Evolutionary conservation across 2,888 invertebrate genomes (phyloP).

Genomic region (Reticulitermes lucifugus): DNA sequence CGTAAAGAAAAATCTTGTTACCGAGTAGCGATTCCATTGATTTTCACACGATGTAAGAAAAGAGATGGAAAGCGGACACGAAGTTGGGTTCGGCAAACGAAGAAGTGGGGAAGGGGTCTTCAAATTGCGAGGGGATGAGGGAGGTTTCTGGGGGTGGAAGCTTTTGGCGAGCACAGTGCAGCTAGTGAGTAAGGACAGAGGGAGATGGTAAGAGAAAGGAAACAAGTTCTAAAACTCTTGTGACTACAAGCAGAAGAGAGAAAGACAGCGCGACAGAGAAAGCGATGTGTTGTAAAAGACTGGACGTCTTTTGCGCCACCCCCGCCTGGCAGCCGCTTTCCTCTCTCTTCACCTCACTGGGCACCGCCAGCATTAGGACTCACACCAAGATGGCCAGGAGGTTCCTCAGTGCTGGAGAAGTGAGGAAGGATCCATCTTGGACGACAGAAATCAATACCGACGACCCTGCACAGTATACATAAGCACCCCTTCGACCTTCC

Average conservation of each 20-base stretch:
- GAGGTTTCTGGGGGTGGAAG: conserved; percentile 12
- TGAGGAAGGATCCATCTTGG: conserved; percentile 37
- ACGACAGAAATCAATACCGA: conserved; percentile 40
- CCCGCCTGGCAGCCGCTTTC: conserved; percentile 15
- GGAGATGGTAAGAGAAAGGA: conserved; percentile 2
- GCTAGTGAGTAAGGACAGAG: not conserved
- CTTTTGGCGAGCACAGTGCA: conserved; percentile 13
- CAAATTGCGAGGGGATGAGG: not conserved
- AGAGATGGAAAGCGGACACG: not conserved
- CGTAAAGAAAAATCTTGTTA: conserved; percentile 16
- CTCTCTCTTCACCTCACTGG: not conserved
- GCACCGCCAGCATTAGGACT: not conserved
- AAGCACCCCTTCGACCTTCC: conserved; percentile 41
- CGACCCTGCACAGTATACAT: conserved; percentile 23
- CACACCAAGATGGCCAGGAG: conserved; percentile 13
- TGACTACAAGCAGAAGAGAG: not conserved
- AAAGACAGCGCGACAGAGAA: not conserved
- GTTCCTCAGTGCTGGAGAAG: not conserved
- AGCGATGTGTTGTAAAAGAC: not conserved
- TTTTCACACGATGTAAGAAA: conserved; percentile 26
- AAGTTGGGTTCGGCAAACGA: not conserved
- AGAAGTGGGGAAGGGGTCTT: conserved; percentile 13
- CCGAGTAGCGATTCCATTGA: conserved; percentile 25
- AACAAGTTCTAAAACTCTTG: conserved; percentile 3
- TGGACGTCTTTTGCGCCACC: conserved; percentile 32